Evolutionary conservation across 2,888 invertebrate species (phyloP).

Genomic region (Erebia ligea): DNA sequence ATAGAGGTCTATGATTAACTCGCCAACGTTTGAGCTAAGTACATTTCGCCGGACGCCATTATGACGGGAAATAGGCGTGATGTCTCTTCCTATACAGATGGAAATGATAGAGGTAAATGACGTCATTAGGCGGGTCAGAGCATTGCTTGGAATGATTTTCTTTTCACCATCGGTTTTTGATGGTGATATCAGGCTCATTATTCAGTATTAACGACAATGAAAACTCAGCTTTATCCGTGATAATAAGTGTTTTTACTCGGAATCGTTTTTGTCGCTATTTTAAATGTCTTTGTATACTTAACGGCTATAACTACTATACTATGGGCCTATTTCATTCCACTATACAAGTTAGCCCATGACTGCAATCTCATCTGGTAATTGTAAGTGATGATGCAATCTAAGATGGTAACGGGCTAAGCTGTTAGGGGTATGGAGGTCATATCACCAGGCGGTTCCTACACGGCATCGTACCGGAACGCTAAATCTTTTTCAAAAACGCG

Average conservation of each 20-base stretch:
- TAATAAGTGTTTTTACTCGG: conserved; percentile 40
- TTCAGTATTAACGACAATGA: conserved; percentile 44
- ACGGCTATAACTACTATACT: no score
- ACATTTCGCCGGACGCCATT: conserved; percentile 35
- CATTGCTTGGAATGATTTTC: conserved; percentile 46
- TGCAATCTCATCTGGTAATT: no score
- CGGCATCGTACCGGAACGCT: no score
- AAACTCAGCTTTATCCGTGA: conserved; percentile 41
- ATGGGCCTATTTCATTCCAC: no score
- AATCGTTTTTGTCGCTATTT: conserved; percentile 25
- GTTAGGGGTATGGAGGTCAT: no score
- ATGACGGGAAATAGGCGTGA: conserved; percentile 45
- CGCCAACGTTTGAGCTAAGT: neutral
- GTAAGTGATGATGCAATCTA: no score
- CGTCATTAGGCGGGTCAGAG: conserved; percentile 48
- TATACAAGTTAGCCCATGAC: no score
- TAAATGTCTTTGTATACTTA: no score
- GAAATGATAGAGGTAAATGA: conserved; percentile 49
- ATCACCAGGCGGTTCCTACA: no score
- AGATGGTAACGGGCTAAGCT: no score
- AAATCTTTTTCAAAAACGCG: no score
- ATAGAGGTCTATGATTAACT: conserved; percentile 6
- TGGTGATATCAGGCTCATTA: conserved; percentile 45
- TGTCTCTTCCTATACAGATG: conserved; percentile 48
- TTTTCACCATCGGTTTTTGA: conserved; percentile 40